phyloP scores from a whole-genome alignment of 1,140 invertebrate genomes.

The Anadara kagoshimensis region DNA sequence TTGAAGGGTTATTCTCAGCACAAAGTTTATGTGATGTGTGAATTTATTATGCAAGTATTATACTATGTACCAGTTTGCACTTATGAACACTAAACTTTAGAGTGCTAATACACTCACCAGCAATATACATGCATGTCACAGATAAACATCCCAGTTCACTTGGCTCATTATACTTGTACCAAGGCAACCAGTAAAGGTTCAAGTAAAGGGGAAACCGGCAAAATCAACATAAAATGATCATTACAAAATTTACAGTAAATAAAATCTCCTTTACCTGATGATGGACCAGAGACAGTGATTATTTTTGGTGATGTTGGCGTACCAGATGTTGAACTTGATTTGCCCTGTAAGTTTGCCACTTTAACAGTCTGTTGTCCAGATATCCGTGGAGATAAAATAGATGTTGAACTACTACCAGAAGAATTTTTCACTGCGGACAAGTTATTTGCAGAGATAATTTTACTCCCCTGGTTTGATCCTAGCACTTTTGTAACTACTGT shows the following conservation, averaged over 20 bases:
- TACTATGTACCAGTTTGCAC: no score
- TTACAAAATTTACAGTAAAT: background rate
- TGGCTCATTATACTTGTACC: no score
- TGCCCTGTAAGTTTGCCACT: slow-evolving; percentile 38
- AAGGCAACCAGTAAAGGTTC: no score
- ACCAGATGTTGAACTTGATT: slow-evolving; percentile 27
- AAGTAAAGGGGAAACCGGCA: no score
- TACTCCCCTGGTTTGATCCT: slow-evolving; percentile 43
- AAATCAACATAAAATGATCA: no score
- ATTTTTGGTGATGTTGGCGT: slow-evolving; percentile 57
- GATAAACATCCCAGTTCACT: no score
- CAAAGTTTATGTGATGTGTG: no score
- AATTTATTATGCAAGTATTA: no score
- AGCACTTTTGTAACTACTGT: slow-evolving; percentile 64
- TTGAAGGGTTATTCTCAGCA: no score
- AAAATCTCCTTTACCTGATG: slow-evolving; percentile 50
- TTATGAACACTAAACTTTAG: no score
- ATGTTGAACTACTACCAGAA: slow-evolving; percentile 51
- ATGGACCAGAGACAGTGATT: slow-evolving; percentile 63
- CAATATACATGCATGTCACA: no score
- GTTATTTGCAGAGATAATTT: slow-evolving; percentile 43
- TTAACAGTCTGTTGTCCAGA: slow-evolving; percentile 51
- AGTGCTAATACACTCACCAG: no score
- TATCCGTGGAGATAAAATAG: slow-evolving; percentile 61
- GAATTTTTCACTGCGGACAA: slow-evolving; percentile 35